Conservation (phyloP, 2,888 invertebrate genomes). For the Creontiades dilutus region DNA sequence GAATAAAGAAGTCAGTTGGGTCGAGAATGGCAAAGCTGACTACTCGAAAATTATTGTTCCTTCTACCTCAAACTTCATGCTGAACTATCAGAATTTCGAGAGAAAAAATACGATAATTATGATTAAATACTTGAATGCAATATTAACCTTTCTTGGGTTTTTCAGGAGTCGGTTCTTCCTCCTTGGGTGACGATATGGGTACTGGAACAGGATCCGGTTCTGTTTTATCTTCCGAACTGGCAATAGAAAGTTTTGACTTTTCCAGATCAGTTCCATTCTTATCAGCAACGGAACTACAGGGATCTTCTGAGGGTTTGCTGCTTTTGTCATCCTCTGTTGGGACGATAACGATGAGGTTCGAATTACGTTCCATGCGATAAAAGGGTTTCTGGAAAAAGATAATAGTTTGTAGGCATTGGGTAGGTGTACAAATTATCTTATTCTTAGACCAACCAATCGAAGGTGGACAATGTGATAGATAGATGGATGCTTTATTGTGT, state of each 20-base stretch:
- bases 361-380: constrained; percentile 70
- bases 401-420: not conserved
- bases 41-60: no score
- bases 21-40: no score
- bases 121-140: no score
- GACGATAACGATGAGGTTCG: constrained; percentile 73
- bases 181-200: not conserved
- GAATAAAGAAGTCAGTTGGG: no score
- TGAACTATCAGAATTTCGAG: no score
- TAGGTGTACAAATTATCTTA: no score
- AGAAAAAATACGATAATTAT: no score
- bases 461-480: no score
- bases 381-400: constrained; percentile 70
- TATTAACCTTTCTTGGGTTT: constrained; percentile 52
- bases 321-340: constrained; percentile 62
- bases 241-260: not conserved
- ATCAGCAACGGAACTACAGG: constrained; percentile 19
- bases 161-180: constrained; percentile 28
- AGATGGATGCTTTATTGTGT: no score
- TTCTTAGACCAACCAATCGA: no score
- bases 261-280: not conserved
- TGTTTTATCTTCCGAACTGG: not conserved
- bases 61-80: no score
- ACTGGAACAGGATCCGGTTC: constrained; percentile 4
- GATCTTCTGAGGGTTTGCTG: constrained; percentile 6